Conservation (phyloP, 2,113 vertebrate species). For the Leptocoma aspasia region DNA sequence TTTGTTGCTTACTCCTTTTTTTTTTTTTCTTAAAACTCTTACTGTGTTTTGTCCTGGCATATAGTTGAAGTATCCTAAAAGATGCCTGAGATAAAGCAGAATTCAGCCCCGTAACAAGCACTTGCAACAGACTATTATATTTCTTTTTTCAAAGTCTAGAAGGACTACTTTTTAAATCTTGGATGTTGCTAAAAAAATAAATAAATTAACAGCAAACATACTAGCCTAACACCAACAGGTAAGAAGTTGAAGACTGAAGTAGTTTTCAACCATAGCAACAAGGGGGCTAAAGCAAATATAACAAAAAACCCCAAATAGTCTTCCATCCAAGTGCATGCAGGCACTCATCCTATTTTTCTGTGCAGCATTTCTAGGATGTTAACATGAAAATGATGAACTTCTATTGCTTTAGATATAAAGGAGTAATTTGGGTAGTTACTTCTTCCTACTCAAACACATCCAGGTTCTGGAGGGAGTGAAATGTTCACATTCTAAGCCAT, state of each 20-base stretch:
- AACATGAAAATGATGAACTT: not conserved
- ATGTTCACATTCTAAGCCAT: not conserved
- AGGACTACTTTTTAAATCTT: not conserved
- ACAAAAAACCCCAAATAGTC: accelerated
- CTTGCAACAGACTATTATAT: not conserved
- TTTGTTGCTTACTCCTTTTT: conserved; percentile 24
- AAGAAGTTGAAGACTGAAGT: not conserved
- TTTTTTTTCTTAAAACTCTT: conserved; percentile 1
- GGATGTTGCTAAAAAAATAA: not conserved
- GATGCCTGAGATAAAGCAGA: conserved; percentile 9
- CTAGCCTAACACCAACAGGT: not conserved
- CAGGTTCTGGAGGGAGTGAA: not conserved
- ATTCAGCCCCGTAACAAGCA: not conserved
- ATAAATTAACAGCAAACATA: not conserved
- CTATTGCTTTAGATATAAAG: not conserved
- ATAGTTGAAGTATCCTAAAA: not conserved
- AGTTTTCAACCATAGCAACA: not conserved
- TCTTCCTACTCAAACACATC: not conserved
- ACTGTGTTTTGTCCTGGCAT: not conserved
- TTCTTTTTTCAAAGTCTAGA: not conserved
- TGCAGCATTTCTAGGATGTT: not conserved
- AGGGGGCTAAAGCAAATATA: not conserved
- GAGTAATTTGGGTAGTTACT: not conserved
- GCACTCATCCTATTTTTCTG: not conserved
- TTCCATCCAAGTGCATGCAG: not conserved